phyloP scores from a whole-genome alignment of 2,797 vertebrate genomes.

The Acomys russatus region DNA sequence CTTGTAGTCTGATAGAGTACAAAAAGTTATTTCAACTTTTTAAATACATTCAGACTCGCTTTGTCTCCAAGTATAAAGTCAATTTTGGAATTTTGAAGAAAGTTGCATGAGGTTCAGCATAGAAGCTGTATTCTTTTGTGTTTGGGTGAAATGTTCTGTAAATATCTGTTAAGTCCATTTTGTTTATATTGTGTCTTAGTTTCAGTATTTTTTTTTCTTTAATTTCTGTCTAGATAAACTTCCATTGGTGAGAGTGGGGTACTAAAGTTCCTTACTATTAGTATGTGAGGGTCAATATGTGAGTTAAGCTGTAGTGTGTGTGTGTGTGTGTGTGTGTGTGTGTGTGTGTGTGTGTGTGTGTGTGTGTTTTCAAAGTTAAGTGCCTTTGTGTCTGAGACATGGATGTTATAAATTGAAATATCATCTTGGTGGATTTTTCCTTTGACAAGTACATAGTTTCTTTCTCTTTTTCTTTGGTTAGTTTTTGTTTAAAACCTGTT shows the following conservation, averaged over 20 bases:
- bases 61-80: not conserved
- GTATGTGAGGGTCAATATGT: not conserved
- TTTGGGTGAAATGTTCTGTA: not conserved
- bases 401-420: not conserved
- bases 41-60: not conserved
- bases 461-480: not conserved
- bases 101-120: not conserved
- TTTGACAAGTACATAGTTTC: not conserved
- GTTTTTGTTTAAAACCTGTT: not conserved
- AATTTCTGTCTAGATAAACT: not conserved
- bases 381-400: not conserved
- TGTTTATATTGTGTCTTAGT: not conserved
- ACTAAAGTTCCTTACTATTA: not conserved
- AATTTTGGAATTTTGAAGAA: not conserved
- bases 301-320: not conserved
- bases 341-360: too few species aligned
- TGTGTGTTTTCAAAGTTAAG: not conserved
- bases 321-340: too few species aligned
- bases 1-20: not conserved
- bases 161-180: not conserved
- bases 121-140: not conserved
- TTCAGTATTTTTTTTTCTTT: not conserved
- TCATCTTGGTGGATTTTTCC: not conserved
- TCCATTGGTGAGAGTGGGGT: not conserved
- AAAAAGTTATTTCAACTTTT: not conserved